A percentile compares a stretch with the other conserved stretches of the same genome.
Evolutionary conservation across 2,113 vertebrate genomes (phyloP).

Genomic region (Aegithalos caudatus): DNA sequence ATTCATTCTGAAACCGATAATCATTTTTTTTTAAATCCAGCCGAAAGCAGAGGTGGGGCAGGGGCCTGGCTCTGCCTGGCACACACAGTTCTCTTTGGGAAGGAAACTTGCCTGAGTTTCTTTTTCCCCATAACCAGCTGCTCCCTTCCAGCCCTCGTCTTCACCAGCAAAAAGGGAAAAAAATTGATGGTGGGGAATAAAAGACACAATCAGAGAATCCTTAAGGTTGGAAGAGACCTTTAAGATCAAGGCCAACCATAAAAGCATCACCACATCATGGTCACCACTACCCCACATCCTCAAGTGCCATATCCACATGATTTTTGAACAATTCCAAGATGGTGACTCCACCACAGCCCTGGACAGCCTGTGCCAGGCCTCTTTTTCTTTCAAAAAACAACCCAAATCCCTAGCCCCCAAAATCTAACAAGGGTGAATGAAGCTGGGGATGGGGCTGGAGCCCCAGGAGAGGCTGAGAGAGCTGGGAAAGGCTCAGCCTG

Average conservation of each 20-base stretch:
- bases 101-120: conserved; percentile 5
- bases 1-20: conserved; percentile 53
- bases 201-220: neutral
- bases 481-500: neutral
- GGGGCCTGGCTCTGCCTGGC: neutral
- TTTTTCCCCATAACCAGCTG: neutral
- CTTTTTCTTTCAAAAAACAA: neutral
- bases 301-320: neutral
- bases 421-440: neutral
- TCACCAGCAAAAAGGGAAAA: neutral
- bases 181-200: neutral
- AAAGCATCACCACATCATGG: neutral
- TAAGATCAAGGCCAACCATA: neutral
- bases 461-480: fast-evolving
- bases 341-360: neutral
- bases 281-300: neutral
- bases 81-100: neutral
- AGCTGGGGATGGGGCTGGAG: neutral
- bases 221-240: neutral
- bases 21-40: neutral
- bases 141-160: neutral
- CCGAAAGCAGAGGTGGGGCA: neutral
- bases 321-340: neutral
- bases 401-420: neutral
- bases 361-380: neutral